These are phyloP conservation scores for Dryoscopus gambensis DNA, from an alignment of 2,113 vertebrate genomes.

Conservation along the genomic window DNA sequence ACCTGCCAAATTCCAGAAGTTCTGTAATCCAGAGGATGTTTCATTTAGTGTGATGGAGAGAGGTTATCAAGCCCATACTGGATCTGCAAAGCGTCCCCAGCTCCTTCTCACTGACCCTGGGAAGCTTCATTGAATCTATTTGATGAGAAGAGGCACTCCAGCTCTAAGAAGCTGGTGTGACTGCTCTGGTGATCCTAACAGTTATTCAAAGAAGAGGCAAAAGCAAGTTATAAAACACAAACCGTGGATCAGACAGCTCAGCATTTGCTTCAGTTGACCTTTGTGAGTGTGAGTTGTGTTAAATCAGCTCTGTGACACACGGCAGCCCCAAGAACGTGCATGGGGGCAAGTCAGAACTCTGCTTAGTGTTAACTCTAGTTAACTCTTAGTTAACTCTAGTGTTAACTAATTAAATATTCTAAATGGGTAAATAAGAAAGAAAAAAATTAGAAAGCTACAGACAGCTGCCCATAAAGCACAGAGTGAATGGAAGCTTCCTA, in stretches of 20 bases:
- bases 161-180: not conserved
- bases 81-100: not conserved
- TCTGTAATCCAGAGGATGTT: not conserved
- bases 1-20: not conserved
- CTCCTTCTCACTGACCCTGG: not conserved
- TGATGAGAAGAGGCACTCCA: not conserved
- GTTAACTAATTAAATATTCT: slow-evolving; percentile 14
- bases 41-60: not conserved
- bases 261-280: not conserved
- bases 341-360: not conserved
- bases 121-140: not conserved
- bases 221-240: not conserved
- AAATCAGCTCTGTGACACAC: not conserved
- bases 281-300: not conserved
- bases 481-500: not conserved
- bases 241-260: not conserved
- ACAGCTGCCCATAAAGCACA: not conserved
- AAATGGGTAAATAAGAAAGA: not conserved
- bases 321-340: not conserved
- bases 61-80: not conserved
- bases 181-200: not conserved
- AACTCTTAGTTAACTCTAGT: too few relatives aligned
- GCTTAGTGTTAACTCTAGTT: too few relatives aligned
- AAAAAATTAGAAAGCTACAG: not conserved
- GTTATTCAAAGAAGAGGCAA: not conserved